Conservation (phyloP, 2,888 invertebrate species). For the Drosophila merina region DNA sequence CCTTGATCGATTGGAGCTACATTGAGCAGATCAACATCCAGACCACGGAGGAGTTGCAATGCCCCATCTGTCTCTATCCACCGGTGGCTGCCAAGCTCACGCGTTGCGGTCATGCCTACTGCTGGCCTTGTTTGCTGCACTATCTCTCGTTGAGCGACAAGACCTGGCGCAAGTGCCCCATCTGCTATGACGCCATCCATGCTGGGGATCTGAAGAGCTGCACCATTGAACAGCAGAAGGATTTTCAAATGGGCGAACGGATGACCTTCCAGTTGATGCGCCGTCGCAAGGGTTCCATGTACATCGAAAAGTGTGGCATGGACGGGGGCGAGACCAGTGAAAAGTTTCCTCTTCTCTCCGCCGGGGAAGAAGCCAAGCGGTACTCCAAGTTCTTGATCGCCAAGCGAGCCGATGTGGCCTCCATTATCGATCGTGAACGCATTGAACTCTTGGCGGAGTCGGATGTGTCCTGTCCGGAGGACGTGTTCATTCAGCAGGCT, state of each 20-base stretch:
- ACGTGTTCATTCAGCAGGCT: conserved; percentile 94
- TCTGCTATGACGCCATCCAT: conserved; percentile 93
- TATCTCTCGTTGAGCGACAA: conserved; percentile 94
- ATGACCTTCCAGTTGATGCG: conserved; percentile 94
- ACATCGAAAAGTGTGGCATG: conserved; percentile 73
- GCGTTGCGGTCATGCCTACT: conserved; percentile 97
- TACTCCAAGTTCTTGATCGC: conserved; percentile 91
- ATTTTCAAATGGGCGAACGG: conserved; percentile 86
- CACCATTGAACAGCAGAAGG: conserved; percentile 79
- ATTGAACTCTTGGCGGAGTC: conserved; percentile 88
- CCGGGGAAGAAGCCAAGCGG: conserved; percentile 80
- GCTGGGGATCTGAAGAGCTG: conserved; percentile 93
- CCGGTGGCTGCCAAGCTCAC: conserved; percentile 96
- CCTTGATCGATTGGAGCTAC: conserved; percentile 94
- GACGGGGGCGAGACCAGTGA: conserved; percentile 43
- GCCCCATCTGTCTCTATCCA: conserved; percentile 96
- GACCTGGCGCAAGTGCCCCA: conserved; percentile 93
- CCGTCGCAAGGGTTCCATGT: conserved; percentile 88
- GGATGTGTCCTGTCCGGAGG: conserved; percentile 91
- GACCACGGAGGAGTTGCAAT: conserved; percentile 88
- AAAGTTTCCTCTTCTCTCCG: conserved; percentile 84
- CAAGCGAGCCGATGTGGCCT: conserved; percentile 87
- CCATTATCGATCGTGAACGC: conserved; percentile 90
- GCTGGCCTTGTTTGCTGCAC: conserved; percentile 97
- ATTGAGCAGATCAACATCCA: conserved; percentile 94